These are phyloP conservation scores for Strigops habroptila DNA, from an alignment of 2,113 vertebrate genomes.

Conservation along the genomic window DNA sequence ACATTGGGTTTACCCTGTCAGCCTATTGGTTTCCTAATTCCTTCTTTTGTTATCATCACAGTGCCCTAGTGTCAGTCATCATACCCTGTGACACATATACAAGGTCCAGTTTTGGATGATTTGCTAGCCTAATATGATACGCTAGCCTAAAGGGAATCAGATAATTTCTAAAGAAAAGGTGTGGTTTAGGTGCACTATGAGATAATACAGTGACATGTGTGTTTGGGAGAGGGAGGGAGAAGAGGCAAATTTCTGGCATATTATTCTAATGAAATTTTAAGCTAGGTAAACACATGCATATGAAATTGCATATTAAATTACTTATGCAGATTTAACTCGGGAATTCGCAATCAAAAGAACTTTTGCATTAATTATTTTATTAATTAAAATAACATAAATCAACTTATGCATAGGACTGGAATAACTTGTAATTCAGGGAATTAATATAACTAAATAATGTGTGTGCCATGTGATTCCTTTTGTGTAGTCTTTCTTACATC, in stretches of 20 bases:
- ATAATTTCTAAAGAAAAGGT: background rate
- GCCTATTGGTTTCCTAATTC: background rate
- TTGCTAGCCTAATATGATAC: background rate
- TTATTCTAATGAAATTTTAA: background rate
- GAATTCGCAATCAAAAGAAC: background rate
- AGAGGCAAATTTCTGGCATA: background rate
- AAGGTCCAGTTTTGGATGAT: background rate
- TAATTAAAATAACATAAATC: background rate
- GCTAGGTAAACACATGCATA: background rate
- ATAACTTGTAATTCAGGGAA: background rate
- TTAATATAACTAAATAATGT: background rate
- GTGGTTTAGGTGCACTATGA: background rate
- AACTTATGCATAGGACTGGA: background rate
- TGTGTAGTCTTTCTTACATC: background rate
- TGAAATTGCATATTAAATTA: background rate
- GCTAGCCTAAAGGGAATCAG: background rate
- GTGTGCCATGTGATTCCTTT: background rate
- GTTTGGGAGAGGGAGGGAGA: background rate
- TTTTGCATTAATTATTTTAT: background rate
- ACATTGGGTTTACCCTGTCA: background rate
- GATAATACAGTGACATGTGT: background rate
- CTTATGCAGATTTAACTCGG: background rate
- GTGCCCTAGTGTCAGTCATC: background rate
- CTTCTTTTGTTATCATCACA: background rate
- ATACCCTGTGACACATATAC: background rate